Evolutionary conservation across 2,113 vertebrate genomes (phyloP), one percentile per base, ranked within the genome.

Genomic region (Casuarius casuarius): DNA sequence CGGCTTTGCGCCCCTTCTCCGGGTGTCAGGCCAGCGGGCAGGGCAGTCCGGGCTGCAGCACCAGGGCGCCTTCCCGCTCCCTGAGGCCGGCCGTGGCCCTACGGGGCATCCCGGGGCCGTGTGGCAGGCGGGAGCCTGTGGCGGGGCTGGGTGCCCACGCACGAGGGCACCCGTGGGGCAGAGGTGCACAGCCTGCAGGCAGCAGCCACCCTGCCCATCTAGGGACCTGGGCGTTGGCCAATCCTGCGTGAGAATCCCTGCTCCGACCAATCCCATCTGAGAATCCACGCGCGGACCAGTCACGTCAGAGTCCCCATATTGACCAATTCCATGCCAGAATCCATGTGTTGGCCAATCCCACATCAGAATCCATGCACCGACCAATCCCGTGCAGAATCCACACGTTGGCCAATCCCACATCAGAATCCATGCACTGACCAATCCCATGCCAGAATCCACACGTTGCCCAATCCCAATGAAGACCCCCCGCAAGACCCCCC

Each of bases 31-130:
- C 38, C 38, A 38, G 38, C 38, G 8, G 38, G 38, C 14, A 20
- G 28, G 10, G 1, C 62, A 23, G 86, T 44, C 72, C 12, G 4
- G 7, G 33, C 20, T 0, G 0, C 14, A 29, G 26, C 22, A 79
- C 15, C 26, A 66, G 61, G 72, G 28, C 40, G 68, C 33, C 13
- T 61, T 38, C 23, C 40, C 12, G 26, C n/a, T 6, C 7, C 33
- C 74, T 0, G 2, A 63, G 18, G 10, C 67, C n/a, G 11, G 16
- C 59, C 7, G 16, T 19, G 52, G 61, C 56, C 23, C 12, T 18
- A 4, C 1, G 20, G 26, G 28, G 49, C 33, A 31, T 35, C 14
- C 20, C 19, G 12, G 9, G 54, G 72, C 48, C 20, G 6, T 31
- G 18, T 29, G 38, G 49, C 42, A 59, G 42, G 76, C 35, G 21